These are phyloP conservation scores for Andrena camellia DNA, from an alignment of 2,888 invertebrate genomes.

Conservation along the genomic window DNA sequence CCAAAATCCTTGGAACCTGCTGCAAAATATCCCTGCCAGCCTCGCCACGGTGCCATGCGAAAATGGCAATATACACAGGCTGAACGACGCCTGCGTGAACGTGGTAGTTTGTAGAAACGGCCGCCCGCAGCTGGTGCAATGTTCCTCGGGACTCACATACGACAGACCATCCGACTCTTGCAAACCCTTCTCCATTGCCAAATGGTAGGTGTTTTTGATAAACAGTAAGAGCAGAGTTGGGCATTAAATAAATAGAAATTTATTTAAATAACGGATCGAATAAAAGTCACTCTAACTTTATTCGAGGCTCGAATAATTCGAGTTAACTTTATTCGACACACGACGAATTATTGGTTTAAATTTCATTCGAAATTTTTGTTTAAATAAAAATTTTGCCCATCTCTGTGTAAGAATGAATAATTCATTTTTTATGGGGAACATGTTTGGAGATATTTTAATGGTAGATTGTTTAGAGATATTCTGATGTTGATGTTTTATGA, in stretches of 20 bases:
- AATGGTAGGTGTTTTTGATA: constrained; percentile 72
- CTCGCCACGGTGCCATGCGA: constrained; percentile 74
- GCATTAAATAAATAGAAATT: background rate
- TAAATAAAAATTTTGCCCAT: background rate
- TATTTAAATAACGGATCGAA: too few relatives aligned
- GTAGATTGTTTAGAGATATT: background rate
- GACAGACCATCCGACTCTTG: constrained; percentile 79
- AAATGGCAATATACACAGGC: constrained; percentile 77
- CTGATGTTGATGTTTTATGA: background rate
- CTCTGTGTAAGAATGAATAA: background rate
- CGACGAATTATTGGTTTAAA: too few relatives aligned
- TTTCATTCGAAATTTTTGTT: too few relatives aligned
- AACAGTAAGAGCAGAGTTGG: background rate
- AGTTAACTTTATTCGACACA: too few relatives aligned
- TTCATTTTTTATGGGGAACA: background rate
- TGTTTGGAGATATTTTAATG: background rate
- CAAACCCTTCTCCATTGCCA: constrained; percentile 75
- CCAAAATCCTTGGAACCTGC: constrained; percentile 74
- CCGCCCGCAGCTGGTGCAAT: constrained; percentile 77
- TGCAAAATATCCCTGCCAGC: constrained; percentile 75
- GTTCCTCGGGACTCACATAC: constrained; percentile 75
- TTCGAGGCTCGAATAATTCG: too few relatives aligned
- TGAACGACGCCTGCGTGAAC: constrained; percentile 77
- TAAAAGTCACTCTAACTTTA: too few relatives aligned
- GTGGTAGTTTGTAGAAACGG: constrained; percentile 78